phyloP scores from a whole-genome alignment of 2,113 vertebrate species.

The Patagioenas fasciata region DNA sequence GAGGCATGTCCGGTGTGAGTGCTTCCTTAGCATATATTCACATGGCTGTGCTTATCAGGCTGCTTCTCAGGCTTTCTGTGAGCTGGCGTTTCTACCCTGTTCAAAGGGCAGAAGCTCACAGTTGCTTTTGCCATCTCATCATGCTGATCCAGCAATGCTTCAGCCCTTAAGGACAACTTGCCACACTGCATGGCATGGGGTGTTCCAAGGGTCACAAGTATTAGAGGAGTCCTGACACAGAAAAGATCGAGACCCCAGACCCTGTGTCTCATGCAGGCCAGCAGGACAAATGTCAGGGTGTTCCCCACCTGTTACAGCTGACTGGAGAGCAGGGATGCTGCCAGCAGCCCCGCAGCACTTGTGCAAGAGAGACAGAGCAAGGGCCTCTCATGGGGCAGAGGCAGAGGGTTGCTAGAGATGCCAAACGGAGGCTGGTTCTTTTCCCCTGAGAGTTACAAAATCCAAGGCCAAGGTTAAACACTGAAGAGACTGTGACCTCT shows the following conservation, averaged over 20 bases:
- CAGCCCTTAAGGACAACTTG: not conserved
- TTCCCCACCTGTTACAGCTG: not conserved
- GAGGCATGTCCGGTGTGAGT: rapidly evolving
- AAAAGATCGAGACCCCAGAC: rapidly evolving
- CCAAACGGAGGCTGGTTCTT: not conserved
- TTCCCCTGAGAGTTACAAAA: not conserved
- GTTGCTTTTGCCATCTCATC: not conserved
- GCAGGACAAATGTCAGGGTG: rapidly evolving
- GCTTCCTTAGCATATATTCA: not conserved
- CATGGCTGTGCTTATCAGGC: not conserved
- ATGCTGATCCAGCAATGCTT: rapidly evolving
- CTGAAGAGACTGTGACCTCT: rapidly evolving
- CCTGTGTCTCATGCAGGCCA: not conserved
- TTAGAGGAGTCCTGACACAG: not conserved
- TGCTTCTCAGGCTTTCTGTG: not conserved
- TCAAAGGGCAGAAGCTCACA: slow-evolving; percentile 1
- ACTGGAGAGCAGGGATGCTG: not conserved
- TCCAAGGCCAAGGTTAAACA: not conserved
- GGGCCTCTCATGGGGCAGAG: rapidly evolving
- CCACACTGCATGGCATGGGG: rapidly evolving
- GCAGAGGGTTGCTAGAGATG: not conserved
- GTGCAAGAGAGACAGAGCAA: not conserved
- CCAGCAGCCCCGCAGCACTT: not conserved
- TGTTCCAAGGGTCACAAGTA: rapidly evolving
- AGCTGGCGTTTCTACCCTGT: not conserved